Percentiles rank a stretch among this genome's conserved stretches.
Conservation (phyloP, 2,888 invertebrate species). For the Anaspis maculata region DNA sequence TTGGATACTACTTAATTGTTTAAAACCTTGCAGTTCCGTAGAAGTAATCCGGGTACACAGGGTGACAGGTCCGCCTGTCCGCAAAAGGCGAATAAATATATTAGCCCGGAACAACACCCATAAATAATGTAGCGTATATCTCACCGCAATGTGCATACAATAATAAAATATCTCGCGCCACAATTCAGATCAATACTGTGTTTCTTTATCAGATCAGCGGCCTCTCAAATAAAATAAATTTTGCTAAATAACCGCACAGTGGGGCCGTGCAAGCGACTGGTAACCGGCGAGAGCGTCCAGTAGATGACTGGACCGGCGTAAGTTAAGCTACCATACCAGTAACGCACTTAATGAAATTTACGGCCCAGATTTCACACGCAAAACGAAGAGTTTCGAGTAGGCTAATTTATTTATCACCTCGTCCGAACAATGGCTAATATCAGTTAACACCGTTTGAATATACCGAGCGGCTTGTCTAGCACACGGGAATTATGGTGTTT, state of each 20-base stretch:
- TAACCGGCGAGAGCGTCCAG: conserved; percentile 1
- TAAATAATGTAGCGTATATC: background rate
- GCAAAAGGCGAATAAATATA: conserved; percentile 1
- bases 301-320: conserved; percentile 25
- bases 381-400: conserved; percentile 33
- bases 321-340: conserved; percentile 39
- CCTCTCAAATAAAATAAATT: conserved; percentile 39
- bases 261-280: conserved; percentile 12
- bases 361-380: conserved; percentile 35
- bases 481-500: no score
- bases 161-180: conserved; percentile 37
- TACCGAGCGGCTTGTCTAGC: no score
- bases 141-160: conserved; percentile 34
- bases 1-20: no score
- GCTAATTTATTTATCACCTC: conserved; percentile 40
- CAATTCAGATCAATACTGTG: conserved; percentile 41
- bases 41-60: no score
- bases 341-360: conserved; percentile 42
- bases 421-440: conserved; percentile 38
- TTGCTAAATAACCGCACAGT: conserved; percentile 20
- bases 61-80: no score
- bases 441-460: conserved; percentile 33
- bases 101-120: background rate
- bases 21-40: no score
- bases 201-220: conserved; percentile 40